Percentiles rank a stretch among this genome's conserved stretches.
phyloP scores from a whole-genome alignment of 2,888 invertebrate species.

The Zhuqinia jingwanae region DNA sequence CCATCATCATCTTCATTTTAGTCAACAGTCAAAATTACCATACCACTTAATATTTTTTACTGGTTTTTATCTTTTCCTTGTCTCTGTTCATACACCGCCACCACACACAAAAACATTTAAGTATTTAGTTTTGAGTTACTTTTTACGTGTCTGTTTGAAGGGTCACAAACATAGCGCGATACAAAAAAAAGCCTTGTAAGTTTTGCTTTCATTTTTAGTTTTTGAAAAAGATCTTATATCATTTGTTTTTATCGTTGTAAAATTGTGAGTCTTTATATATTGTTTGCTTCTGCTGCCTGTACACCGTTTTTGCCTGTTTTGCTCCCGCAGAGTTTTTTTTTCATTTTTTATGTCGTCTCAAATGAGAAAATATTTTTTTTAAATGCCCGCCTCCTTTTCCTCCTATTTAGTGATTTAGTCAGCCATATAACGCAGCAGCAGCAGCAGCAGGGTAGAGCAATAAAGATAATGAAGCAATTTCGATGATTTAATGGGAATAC shows the following conservation, averaged over 20 bases:
- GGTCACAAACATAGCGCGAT: neutral
- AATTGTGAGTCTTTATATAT: neutral
- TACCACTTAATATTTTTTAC: neutral
- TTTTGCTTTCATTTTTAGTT: neutral
- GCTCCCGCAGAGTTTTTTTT: neutral
- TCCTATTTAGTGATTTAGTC: neutral
- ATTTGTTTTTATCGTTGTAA: conserved; percentile 5
- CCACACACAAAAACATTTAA: neutral
- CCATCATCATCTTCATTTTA: neutral
- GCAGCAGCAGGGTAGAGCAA: neutral
- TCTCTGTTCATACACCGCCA: neutral
- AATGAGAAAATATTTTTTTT: conserved; percentile 26
- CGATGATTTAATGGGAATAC: conserved; percentile 20
- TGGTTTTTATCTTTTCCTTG: neutral
- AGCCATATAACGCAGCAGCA: too few relatives aligned
- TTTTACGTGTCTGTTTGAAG: too few relatives aligned
- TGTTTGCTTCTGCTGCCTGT: neutral
- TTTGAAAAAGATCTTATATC: conserved; percentile 15
- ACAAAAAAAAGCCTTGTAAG: neutral
- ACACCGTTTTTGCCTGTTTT: neutral
- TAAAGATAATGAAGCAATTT: conserved; percentile 46
- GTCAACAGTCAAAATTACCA: conserved; percentile 18
- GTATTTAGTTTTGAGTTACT: conserved; percentile 31
- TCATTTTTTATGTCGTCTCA: neutral
- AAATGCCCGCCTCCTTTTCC: neutral